These are phyloP conservation scores for Neogobius melanostomus DNA, from an alignment of 2,113 vertebrate species.

Conservation along the genomic window DNA sequence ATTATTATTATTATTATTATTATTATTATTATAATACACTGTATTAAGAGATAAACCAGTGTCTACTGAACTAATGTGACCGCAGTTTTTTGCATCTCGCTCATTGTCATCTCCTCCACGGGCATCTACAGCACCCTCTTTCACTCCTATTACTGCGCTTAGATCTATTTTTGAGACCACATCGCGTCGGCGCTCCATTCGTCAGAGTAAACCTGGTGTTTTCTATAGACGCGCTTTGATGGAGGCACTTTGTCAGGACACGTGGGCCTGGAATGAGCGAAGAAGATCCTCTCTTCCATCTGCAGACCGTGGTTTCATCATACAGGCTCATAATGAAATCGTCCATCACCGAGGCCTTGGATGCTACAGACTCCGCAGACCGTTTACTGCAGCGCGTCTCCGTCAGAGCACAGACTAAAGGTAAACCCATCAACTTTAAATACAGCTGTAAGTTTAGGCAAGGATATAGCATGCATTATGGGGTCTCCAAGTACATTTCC, in stretches of 20 bases:
- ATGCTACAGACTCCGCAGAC: constrained; percentile 21
- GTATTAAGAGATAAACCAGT: no score
- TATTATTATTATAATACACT: no score
- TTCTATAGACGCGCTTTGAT: constrained; percentile 8
- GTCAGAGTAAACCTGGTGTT: constrained; percentile 24
- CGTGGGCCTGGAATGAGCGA: constrained; percentile 25
- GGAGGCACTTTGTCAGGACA: constrained; percentile 8
- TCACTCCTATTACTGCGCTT: not conserved
- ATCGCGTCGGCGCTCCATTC: not conserved
- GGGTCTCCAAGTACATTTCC: no score
- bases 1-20: no score
- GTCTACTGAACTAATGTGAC: not conserved
- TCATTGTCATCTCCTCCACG: not conserved
- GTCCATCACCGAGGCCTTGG: constrained; percentile 46
- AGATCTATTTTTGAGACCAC: constrained; percentile 3
- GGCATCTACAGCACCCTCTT: not conserved
- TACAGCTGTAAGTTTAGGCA: no score
- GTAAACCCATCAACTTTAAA: not conserved
- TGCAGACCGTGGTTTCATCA: constrained; percentile 41
- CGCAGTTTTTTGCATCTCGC: not conserved
- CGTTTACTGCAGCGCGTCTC: constrained; percentile 50
- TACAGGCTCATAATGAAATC: constrained; percentile 34
- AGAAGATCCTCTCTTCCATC: constrained; percentile 13
- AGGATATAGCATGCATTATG: no score
- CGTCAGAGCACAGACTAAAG: constrained; percentile 34